phyloP scores from a whole-genome alignment of 92 coral and sea anemone genomes.

The Parazoanthus darwini region DNA sequence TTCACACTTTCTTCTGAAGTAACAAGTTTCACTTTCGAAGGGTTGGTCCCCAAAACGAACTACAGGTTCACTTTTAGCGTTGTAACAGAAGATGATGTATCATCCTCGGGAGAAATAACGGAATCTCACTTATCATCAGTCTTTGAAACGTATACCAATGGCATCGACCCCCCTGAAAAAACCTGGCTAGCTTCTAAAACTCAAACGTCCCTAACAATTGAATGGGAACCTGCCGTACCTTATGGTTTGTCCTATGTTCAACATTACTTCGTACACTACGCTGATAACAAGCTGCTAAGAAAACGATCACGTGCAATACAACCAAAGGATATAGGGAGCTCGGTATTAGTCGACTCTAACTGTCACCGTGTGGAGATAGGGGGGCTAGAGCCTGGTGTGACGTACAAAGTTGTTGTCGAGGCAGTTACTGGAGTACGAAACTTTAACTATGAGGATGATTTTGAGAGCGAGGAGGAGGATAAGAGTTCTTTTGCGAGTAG shows the following conservation, averaged over 20 bases:
- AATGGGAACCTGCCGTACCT: conserved; percentile 65
- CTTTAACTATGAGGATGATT: conserved; percentile 48
- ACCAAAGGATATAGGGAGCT: conserved; percentile 42
- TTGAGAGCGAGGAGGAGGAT: conserved; percentile 60
- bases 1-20: conserved; percentile 42
- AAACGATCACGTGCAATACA: conserved; percentile 47
- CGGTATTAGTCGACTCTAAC: conserved; percentile 39
- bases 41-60: conserved; percentile 56
- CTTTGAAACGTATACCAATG: conserved; percentile 70
- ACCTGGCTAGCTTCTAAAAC: conserved; percentile 49
- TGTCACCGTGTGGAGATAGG: conserved; percentile 40
- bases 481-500: conserved; percentile 45
- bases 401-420: conserved; percentile 63
- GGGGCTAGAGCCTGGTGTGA: conserved; percentile 78
- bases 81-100: conserved; percentile 36
- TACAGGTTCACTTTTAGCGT: conserved; percentile 52
- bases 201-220: conserved; percentile 67
- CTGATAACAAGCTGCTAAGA: conserved; percentile 58
- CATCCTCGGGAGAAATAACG: neutral
- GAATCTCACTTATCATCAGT: neutral
- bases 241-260: conserved; percentile 60
- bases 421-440: conserved; percentile 56
- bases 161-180: conserved; percentile 61
- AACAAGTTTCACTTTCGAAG: conserved; percentile 51
- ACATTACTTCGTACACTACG: conserved; percentile 63